phyloP scores from a whole-genome alignment of 2,888 invertebrate species.

The Sphaerophoria taeniata region DNA sequence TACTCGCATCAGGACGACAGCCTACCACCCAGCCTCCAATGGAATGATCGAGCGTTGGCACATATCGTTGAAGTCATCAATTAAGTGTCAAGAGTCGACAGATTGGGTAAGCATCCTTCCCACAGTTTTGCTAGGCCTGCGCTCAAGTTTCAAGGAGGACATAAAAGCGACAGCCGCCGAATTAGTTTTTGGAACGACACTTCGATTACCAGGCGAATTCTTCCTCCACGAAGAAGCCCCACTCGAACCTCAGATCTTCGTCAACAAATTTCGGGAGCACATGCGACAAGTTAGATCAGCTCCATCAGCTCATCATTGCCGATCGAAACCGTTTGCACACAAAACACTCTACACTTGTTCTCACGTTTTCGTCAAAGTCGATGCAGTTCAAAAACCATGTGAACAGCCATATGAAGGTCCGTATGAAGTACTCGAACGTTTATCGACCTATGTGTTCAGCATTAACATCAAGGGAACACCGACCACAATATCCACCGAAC shows the following conservation, averaged over 20 bases:
- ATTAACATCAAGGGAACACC: slow-evolving; percentile 27
- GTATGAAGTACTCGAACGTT: slow-evolving; percentile 50
- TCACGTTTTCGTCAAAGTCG: slow-evolving; percentile 60
- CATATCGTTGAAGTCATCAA: slow-evolving; percentile 12
- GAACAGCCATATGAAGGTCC: slow-evolving; percentile 67
- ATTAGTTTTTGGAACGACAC: slow-evolving; percentile 37
- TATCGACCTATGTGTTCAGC: slow-evolving; percentile 24
- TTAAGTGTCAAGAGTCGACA: background rate
- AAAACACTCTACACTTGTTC: slow-evolving; percentile 55
- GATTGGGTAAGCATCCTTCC: slow-evolving; percentile 33
- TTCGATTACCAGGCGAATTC: slow-evolving; percentile 42
- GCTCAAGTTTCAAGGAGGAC: slow-evolving; percentile 75
- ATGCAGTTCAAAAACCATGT: slow-evolving; percentile 54
- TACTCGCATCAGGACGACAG: slow-evolving; percentile 24
- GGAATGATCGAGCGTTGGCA: slow-evolving; percentile 46
- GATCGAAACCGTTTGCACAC: slow-evolving; percentile 41
- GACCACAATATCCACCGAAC: slow-evolving; percentile 39
- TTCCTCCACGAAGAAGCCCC: slow-evolving; percentile 31
- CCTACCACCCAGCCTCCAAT: slow-evolving; percentile 29
- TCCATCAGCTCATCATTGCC: slow-evolving; percentile 43
- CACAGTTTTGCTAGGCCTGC: slow-evolving; percentile 76
- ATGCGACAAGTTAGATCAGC: slow-evolving; percentile 32
- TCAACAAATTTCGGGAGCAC: slow-evolving; percentile 38
- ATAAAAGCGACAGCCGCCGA: too few species aligned
- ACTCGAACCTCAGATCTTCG: slow-evolving; percentile 31